Base-by-base conservation (phyloP, 2,888 invertebrate species). In the Bombylius major region DNA sequence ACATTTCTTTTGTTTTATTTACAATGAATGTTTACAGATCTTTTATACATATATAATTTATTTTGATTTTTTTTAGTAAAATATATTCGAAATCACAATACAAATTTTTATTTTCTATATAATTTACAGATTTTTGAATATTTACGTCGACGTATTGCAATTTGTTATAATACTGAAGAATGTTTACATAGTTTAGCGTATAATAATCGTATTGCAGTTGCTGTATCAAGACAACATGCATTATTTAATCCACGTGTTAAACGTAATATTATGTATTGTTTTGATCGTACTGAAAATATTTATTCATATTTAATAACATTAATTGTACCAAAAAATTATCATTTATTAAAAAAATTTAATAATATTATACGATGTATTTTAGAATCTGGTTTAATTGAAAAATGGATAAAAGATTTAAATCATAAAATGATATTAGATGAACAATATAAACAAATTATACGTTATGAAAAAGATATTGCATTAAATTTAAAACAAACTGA, bases 371-470 rank as follows among this genome's bases (percentile, higher is more conserved):
- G 71, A 50, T 62, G 66, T 23, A 64, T 71, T 4, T 69, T 69
- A 23, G 74, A 74, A 54, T 71, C 71, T 46, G 74, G 73, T 1
- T 69, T 72, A 47, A 66, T 73, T 62, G 65, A 69, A 14, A 73
- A 72, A 56, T 74, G 73, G 73, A 65, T 69, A 3, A 62, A 67
- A 0, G 72, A 73, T 31, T 54, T 71, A 57, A 69, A 69, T 45
- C 65, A 66, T 63, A 62, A 63, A 9, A 68, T 69, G 34, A 62
- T 61, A 48, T 64, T 70, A 8, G 65, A 64, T 48, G 67, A 58
- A 14, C 49, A 42, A 46, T 36, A 51, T 6, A 39, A 47, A 3
- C 44, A 48, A 14, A 42, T 47, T 14, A 48, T 39, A 3, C 1
- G 31, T 5, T 64, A 64, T 51, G 55, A 39, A 7, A 44, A 34